These are phyloP conservation scores for Metopolophium dirhodum DNA, from an alignment of 1,140 invertebrate species.

Conservation along the genomic window DNA sequence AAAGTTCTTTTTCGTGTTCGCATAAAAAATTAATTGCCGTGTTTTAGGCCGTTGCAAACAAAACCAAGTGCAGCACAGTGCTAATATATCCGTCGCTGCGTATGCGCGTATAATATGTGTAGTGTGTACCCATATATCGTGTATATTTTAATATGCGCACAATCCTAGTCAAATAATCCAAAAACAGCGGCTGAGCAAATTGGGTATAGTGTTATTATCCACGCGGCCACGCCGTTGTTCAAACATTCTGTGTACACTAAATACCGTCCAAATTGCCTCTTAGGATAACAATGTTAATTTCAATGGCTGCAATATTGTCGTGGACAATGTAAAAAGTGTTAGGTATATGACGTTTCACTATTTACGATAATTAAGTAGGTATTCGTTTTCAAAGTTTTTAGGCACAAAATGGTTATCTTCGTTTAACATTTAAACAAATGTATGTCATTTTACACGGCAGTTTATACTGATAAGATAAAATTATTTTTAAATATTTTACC, in stretches of 20 bases:
- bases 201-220: not conserved
- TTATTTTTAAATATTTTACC: not conserved
- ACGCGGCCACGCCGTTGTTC: not conserved
- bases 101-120: not conserved
- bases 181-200: conserved; percentile 19
- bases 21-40: not conserved
- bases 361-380: not conserved
- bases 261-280: conserved; percentile 12
- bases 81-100: not conserved
- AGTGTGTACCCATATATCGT: not conserved
- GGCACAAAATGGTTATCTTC: not conserved
- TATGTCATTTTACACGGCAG: not conserved
- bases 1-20: conserved; percentile 17
- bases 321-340: not conserved
- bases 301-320: not conserved
- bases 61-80: not conserved
- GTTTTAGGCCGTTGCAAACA: not conserved
- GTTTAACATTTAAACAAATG: not conserved
- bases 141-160: not conserved
- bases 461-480: not conserved
- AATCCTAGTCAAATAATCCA: conserved; percentile 32
- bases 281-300: not conserved
- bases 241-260: conserved; percentile 13
- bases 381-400: not conserved
- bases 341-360: not conserved